These are phyloP conservation scores for Lasioglossum leucozonium DNA, from an alignment of 2,888 invertebrate genomes.

Conservation along the genomic window DNA sequence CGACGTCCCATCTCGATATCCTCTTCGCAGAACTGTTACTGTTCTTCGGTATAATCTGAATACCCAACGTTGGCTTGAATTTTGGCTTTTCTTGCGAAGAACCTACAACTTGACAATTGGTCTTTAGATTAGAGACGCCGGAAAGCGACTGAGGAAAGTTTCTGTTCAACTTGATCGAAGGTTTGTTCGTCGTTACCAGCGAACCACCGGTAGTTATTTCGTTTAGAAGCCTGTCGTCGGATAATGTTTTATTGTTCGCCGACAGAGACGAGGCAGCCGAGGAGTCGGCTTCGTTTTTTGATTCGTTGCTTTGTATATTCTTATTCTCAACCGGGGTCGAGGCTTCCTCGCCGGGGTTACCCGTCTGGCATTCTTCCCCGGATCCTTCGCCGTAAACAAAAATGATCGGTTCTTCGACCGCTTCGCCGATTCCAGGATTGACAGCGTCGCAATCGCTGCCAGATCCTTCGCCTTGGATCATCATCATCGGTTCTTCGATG, in stretches of 20 bases:
- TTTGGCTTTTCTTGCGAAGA: slow-evolving; percentile 76
- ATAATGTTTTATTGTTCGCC: slow-evolving; percentile 68
- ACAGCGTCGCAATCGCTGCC: slow-evolving; percentile 88
- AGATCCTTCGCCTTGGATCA: slow-evolving; percentile 89
- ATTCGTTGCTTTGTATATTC: slow-evolving; percentile 75
- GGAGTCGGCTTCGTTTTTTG: slow-evolving; percentile 76
- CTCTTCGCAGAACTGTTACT: slow-evolving; percentile 76
- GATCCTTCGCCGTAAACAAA: slow-evolving; percentile 90
- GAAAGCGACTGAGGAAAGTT: slow-evolving; percentile 67
- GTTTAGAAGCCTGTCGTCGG: slow-evolving; percentile 70
- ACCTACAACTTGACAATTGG: slow-evolving; percentile 61
- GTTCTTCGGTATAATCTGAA: slow-evolving; percentile 80
- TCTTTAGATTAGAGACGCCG: slow-evolving; percentile 53
- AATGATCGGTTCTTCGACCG: slow-evolving; percentile 90
- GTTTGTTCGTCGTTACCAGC: slow-evolving; percentile 67
- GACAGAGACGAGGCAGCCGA: slow-evolving; percentile 67
- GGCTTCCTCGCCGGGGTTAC: slow-evolving; percentile 86
- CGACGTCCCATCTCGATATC: slow-evolving; percentile 85
- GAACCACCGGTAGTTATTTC: slow-evolving; percentile 73
- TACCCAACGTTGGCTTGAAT: slow-evolving; percentile 82
- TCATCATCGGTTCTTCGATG: slow-evolving; percentile 90
- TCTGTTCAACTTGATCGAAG: slow-evolving; percentile 70
- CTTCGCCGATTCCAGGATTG: slow-evolving; percentile 87
- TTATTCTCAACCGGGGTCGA: slow-evolving; percentile 74
- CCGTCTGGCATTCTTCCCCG: slow-evolving; percentile 90